A percentile compares a stretch with the other conserved stretches of the same genome.
Evolutionary conservation across 2,888 invertebrate species (phyloP).

Genomic region (Chorisops tibialis): DNA sequence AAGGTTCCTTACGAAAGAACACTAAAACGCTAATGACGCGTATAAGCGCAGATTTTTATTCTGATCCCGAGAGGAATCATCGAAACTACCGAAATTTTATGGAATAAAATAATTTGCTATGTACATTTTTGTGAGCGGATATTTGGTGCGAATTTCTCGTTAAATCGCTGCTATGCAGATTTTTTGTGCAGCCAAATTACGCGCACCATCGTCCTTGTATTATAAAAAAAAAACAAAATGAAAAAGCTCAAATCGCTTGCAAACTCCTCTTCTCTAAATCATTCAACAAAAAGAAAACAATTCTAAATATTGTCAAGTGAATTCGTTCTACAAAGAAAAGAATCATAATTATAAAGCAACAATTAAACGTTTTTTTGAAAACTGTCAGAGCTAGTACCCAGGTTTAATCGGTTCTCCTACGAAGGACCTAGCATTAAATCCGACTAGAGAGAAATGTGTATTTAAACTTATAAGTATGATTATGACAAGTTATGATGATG

Average conservation of each 20-base stretch:
- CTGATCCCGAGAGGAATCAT: neutral
- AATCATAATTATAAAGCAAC: neutral
- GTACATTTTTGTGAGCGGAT: no score
- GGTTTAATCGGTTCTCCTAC: neutral
- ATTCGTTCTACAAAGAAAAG: neutral
- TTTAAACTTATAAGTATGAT: neutral
- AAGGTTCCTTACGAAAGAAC: no score
- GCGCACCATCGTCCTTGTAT: conserved; percentile 7
- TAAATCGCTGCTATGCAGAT: no score
- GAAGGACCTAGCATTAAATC: neutral
- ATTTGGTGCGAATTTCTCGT: no score
- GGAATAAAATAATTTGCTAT: no score
- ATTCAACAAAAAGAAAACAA: neutral
- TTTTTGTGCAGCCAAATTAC: no score
- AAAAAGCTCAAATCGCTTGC: conserved; percentile 32
- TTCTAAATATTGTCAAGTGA: neutral
- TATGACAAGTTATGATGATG: neutral
- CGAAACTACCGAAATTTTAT: no score
- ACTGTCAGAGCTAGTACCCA: neutral
- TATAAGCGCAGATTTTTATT: neutral
- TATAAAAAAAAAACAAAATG: conserved; percentile 23
- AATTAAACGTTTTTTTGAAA: neutral
- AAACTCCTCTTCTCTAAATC: conserved; percentile 11
- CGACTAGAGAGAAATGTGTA: neutral
- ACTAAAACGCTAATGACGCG: no score